Conservation (phyloP, 1,140 invertebrate species). For the Eriocheir sinensis region DNA sequence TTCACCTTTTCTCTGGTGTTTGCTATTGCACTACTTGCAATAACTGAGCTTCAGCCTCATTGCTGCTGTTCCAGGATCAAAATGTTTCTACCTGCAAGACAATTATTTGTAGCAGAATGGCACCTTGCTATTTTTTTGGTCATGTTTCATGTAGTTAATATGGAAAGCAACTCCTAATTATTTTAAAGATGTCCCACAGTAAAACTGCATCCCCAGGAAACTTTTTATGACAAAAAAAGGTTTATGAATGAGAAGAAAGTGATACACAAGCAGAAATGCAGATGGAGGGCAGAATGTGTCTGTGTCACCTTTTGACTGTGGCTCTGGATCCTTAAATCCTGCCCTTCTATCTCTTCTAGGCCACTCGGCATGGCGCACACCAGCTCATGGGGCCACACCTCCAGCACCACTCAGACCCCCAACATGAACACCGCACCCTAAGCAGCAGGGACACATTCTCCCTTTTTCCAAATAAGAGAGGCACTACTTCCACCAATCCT, state of each 20-base stretch:
- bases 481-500: not conserved
- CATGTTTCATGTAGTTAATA: no score
- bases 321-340: slow-evolving; percentile 69
- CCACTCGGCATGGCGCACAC: slow-evolving; percentile 46
- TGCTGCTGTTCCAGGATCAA: no score
- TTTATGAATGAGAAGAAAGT: not conserved
- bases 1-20: no score
- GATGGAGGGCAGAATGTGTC: not conserved
- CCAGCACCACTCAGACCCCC: slow-evolving; percentile 33
- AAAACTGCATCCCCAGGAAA: not conserved
- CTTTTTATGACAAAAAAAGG: no score
- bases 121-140: no score
- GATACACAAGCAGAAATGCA: not conserved
- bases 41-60: no score
- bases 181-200: no score
- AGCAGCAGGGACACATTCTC: slow-evolving; percentile 20
- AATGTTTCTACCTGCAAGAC: no score
- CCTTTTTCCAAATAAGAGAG: slow-evolving; percentile 28
- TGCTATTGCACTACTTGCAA: no score
- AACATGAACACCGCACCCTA: slow-evolving; percentile 29
- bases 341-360: slow-evolving; percentile 76
- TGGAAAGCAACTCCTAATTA: no score
- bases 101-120: no score
- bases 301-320: slow-evolving; percentile 48
- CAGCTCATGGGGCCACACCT: slow-evolving; percentile 57